phyloP scores from a whole-genome alignment of 2,888 invertebrate genomes.

The Cepaea hortensis region DNA sequence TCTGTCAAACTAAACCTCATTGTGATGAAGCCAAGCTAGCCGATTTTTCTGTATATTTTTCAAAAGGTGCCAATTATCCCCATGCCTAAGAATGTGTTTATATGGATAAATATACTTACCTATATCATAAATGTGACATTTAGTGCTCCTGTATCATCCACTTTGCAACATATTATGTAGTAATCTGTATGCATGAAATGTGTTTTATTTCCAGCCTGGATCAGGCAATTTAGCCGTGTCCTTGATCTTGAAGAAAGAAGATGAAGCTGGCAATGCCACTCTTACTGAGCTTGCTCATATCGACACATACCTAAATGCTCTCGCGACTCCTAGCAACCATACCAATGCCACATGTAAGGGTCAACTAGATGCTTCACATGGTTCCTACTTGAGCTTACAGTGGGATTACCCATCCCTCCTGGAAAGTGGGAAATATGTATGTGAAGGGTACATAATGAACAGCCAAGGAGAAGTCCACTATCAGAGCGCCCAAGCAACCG shows the following conservation, averaged over 20 bases:
- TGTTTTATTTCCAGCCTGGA: not conserved
- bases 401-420: conserved; percentile 2
- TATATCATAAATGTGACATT: no score
- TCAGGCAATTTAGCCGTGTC: not conserved
- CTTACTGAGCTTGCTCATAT: not conserved
- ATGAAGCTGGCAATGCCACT: not conserved
- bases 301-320: not conserved
- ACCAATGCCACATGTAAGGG: not conserved
- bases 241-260: conserved; percentile 16
- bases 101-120: no score
- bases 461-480: not conserved
- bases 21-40: no score
- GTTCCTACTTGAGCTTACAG: not conserved
- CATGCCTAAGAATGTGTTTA: no score
- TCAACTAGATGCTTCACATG: not conserved
- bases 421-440: not conserved
- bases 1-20: no score
- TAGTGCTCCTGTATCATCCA: no score
- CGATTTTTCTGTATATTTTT: no score
- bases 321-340: not conserved
- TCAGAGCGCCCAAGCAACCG: not conserved
- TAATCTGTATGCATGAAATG: no score
- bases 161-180: no score
- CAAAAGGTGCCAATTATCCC: no score
- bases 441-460: not conserved